Evolutionary conservation across 2,888 invertebrate genomes (phyloP).

Genomic region (Amblyteles armatorius): DNA sequence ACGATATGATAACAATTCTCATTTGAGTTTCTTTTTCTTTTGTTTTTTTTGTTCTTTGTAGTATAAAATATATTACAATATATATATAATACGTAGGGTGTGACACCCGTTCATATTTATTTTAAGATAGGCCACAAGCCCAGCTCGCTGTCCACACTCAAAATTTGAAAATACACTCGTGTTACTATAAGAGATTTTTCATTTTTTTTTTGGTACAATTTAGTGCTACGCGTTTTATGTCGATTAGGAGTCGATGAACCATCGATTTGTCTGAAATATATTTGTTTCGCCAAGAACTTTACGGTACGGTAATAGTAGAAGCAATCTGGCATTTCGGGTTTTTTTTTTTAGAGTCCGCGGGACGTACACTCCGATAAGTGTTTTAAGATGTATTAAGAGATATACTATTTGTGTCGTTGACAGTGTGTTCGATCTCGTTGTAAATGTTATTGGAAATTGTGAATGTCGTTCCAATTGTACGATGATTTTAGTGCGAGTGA

Average conservation of each 20-base stretch:
- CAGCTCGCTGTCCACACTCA: conserved; percentile 75
- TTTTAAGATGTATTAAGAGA: conserved; percentile 20
- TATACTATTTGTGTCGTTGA: conserved; percentile 27
- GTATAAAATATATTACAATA: conserved; percentile 83
- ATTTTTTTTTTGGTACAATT: conserved; percentile 10
- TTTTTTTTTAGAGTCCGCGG: neutral
- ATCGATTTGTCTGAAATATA: conserved; percentile 20
- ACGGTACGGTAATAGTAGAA: neutral
- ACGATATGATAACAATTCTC: conserved; percentile 78
- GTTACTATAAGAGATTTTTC: conserved; percentile 14
- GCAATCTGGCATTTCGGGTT: neutral
- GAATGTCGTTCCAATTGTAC: conserved; percentile 9
- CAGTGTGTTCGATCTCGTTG: neutral
- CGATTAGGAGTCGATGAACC: conserved; percentile 11
- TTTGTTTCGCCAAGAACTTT: conserved; percentile 2
- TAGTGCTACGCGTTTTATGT: conserved; percentile 24
- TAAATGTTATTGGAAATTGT: conserved; percentile 3
- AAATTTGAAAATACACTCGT: conserved; percentile 59
- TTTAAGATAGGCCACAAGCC: conserved; percentile 76
- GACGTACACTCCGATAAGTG: conserved; percentile 5
- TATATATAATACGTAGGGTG: conserved; percentile 75
- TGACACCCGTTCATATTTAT: conserved; percentile 69
- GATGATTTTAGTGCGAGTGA: conserved; percentile 16
- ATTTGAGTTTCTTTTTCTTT: conserved; percentile 71
- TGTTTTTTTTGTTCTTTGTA: conserved; percentile 65